phyloP scores from a whole-genome alignment of 2,113 vertebrate genomes.

The Chloropsis cyanopogon region DNA sequence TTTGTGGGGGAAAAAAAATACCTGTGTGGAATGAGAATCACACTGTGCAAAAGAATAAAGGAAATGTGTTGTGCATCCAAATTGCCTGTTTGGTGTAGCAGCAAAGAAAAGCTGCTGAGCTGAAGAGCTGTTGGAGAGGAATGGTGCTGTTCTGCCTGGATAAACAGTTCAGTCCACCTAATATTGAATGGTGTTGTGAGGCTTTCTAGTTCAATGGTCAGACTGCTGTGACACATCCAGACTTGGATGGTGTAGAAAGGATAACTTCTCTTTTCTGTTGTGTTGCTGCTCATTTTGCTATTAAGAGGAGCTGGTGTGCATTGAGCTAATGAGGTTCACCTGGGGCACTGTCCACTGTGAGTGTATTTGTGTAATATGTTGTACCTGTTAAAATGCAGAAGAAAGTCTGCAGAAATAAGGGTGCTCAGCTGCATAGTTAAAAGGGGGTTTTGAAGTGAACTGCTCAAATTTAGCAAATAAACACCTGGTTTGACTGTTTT shows the following conservation, averaged over 20 bases:
- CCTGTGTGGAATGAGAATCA: not conserved
- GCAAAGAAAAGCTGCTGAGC: not conserved
- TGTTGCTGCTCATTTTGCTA: not conserved
- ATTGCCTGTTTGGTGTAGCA: not conserved
- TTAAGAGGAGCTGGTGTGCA: not conserved
- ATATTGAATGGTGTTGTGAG: not conserved
- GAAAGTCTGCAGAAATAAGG: not conserved
- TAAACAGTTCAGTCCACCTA: not conserved
- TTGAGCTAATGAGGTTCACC: not conserved
- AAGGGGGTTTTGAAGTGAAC: not conserved
- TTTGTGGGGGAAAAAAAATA: not conserved
- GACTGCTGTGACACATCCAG: not conserved
- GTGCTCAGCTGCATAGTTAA: not conserved
- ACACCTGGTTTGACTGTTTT: not conserved
- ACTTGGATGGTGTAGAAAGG: not conserved
- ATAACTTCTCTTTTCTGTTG: not conserved
- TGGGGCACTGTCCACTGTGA: not conserved
- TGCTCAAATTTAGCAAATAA: not conserved
- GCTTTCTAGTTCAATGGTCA: not conserved
- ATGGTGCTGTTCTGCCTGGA: not conserved
- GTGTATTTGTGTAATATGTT: not conserved
- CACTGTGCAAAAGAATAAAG: not conserved
- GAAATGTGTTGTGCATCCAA: not conserved
- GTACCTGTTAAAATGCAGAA: not conserved
- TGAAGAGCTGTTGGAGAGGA: not conserved